Evolutionary conservation across 2,797 vertebrate genomes (phyloP).

Genomic region (Benthosema pterotum): DNA sequence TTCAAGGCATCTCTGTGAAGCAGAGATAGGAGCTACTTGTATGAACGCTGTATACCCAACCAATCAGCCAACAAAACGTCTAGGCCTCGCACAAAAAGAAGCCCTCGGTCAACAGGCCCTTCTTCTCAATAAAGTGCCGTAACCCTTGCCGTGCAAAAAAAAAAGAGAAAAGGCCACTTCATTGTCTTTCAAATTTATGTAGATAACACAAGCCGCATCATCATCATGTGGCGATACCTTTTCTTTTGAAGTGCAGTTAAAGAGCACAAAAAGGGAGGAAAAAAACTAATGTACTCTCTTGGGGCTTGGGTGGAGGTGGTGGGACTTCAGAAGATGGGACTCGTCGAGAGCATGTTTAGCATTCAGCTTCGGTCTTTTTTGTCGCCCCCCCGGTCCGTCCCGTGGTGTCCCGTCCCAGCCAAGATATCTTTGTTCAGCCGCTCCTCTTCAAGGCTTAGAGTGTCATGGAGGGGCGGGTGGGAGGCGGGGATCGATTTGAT

Average conservation of each 20-base stretch:
- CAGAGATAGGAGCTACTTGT: slow-evolving; percentile 4
- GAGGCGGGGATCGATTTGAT: slow-evolving; percentile 99
- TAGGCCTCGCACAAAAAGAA: slow-evolving; percentile 16
- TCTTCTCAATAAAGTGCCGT: slow-evolving; percentile 30
- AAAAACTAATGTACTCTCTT: slow-evolving; percentile 74
- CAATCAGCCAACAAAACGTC: slow-evolving; percentile 30
- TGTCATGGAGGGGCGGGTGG: slow-evolving; percentile 86
- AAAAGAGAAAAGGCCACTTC: slow-evolving; percentile 14
- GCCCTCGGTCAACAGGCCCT: slow-evolving; percentile 20
- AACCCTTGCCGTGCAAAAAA: slow-evolving; percentile 9
- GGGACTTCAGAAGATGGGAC: slow-evolving; percentile 84
- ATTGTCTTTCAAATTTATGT: slow-evolving; percentile 56
- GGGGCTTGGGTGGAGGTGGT: slow-evolving; percentile 65
- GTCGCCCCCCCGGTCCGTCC: slow-evolving; percentile 83
- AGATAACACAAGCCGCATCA: slow-evolving; percentile 48
- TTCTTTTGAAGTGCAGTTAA: slow-evolving; percentile 24
- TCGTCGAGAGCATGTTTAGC: slow-evolving; percentile 94
- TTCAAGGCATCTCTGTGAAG: neutral
- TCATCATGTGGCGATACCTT: slow-evolving; percentile 39
- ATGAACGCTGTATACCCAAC: slow-evolving; percentile 39
- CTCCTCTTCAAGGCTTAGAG: slow-evolving; percentile 92
- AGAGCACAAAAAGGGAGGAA: slow-evolving; percentile 22
- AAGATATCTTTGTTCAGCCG: slow-evolving; percentile 91
- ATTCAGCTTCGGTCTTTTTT: slow-evolving; percentile 96
- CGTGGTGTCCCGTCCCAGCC: slow-evolving; percentile 87